Base-by-base conservation (phyloP, 2,888 invertebrate species). In the Synergus gifuensis region DNA sequence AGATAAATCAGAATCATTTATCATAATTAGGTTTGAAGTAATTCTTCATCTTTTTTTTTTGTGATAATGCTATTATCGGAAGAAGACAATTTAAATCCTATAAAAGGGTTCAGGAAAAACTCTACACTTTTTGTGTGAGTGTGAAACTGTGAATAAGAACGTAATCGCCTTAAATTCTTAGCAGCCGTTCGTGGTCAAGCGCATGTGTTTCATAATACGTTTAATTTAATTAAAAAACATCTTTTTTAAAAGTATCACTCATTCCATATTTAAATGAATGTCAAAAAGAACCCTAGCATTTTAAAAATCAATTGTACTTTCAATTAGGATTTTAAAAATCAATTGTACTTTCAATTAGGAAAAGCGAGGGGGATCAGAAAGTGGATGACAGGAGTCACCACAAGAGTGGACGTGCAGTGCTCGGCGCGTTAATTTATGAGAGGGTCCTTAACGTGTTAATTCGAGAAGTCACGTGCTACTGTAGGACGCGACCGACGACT, bases 381-480 rank as follows among this genome's bases (percentile, higher is more conserved):
- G 16, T 11, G 22, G 12, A 49, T 69, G 14, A 40, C 28, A 28
- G n/a, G 16, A 73, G 36, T 54, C 28, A 73, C 14, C 28, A 12
- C 36, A 36, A 36, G 49, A 54, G 22, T 36, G 73, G 36, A 49
- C 54, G 54, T 82, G 79, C 79, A 78, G 67, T 82, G 77, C 81
- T 79, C 81, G 80, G 79, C 79, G 83, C 84, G 85, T 85, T 86
- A 84, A 87, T 87, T 85, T 87, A 85, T 85, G 83, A 69, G 82
- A 78, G 76, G 80, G 77, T 85, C 84, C 85, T 86, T 86, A 88
- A 89, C 88, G 88, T 87, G 89, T 89, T 89, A 89, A 89, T 89
- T 87, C 87, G 86, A 85, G 82, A 83, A 86, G 87, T 88, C 87
- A 88, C 88, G 89, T 88, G 88, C 87, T 83, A 83, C 81, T 46